Evolutionary conservation across 2,888 invertebrate genomes (phyloP).

Genomic region (Brenthis ino): DNA sequence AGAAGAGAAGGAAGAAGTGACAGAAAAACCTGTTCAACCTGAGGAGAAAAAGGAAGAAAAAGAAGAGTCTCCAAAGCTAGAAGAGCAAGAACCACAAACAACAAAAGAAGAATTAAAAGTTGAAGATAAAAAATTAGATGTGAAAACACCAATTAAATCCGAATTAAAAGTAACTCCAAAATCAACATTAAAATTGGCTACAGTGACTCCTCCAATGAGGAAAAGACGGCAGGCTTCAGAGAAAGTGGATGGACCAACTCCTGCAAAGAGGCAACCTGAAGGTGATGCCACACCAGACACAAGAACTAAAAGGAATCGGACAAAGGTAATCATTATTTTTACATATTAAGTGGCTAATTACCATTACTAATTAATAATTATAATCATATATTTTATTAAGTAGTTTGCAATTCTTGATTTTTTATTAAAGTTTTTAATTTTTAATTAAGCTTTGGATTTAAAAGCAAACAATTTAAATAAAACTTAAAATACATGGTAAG

Average conservation of each 20-base stretch:
- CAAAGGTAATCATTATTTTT: slow-evolving; percentile 59
- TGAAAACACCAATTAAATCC: slow-evolving; percentile 53
- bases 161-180: slow-evolving; percentile 68
- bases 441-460: too few species aligned
- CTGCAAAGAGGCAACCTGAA: slow-evolving; percentile 65
- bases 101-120: slow-evolving; percentile 45
- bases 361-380: too few species aligned
- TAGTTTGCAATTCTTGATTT: too few species aligned
- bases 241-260: slow-evolving; percentile 58
- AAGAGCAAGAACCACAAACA: slow-evolving; percentile 56
- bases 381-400: too few species aligned
- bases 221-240: slow-evolving; percentile 80
- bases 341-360: neutral
- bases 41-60: slow-evolving; percentile 54
- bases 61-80: slow-evolving; percentile 52
- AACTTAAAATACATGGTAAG: too few species aligned
- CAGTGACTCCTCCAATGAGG: slow-evolving; percentile 80
- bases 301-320: slow-evolving; percentile 72
- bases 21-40: slow-evolving; percentile 49
- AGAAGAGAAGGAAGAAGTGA: slow-evolving; percentile 59
- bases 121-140: slow-evolving; percentile 51
- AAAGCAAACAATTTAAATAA: too few species aligned
- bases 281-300: slow-evolving; percentile 68
- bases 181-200: slow-evolving; percentile 79
- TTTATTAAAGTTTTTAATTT: too few species aligned